Conservation (phyloP, 2,888 invertebrate species). For the Pedicia rivosa region DNA sequence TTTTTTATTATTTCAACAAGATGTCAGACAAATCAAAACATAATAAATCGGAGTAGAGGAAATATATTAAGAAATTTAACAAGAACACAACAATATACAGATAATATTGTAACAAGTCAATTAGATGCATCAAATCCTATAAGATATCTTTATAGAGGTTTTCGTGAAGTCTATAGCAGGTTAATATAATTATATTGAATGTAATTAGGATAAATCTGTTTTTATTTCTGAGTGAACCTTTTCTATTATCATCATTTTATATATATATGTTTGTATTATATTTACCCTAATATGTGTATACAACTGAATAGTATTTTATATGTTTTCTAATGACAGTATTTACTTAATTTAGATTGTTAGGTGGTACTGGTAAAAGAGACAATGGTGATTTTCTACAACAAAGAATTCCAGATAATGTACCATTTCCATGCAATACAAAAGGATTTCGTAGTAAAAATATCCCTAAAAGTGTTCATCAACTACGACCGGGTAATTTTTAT, state of each 20-base stretch:
- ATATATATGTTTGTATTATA: no score
- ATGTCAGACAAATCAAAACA: conserved; percentile 2
- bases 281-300: no score
- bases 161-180: conserved; percentile 14
- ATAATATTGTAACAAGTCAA: conserved; percentile 15
- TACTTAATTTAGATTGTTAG: conserved; percentile 11
- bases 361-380: conserved; percentile 12
- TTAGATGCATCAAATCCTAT: conserved; percentile 14
- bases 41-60: conserved; percentile 13
- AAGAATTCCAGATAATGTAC: conserved; percentile 13
- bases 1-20: background rate
- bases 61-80: conserved; percentile 15
- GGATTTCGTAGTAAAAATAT: conserved; percentile 20
- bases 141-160: conserved; percentile 13
- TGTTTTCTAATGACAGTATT: background rate
- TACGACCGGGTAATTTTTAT: conserved; percentile 28
- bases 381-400: conserved; percentile 17
- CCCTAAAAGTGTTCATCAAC: conserved; percentile 36
- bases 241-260: no score
- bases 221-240: no score
- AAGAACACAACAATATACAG: conserved; percentile 13
- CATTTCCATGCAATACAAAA: conserved; percentile 28
- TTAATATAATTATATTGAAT: conserved; percentile 5
- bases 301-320: no score
- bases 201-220: no score